A percentile compares a stretch with the other conserved stretches of the same genome.
These are phyloP conservation scores for Tachina lurida DNA, from an alignment of 2,888 invertebrate species.

Conservation along the genomic window DNA sequence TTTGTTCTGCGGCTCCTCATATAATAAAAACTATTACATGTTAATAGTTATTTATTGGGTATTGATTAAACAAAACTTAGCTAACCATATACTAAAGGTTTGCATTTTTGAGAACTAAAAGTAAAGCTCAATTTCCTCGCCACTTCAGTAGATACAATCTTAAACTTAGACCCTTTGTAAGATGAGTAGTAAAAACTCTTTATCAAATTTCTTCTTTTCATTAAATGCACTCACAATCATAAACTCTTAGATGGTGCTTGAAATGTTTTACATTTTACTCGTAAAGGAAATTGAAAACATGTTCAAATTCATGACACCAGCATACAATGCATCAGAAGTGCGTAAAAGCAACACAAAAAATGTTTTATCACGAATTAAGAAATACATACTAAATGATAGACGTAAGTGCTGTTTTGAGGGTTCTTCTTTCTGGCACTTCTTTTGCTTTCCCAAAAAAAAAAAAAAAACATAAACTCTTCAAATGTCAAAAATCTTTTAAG, in stretches of 20 bases:
- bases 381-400: slow-evolving; percentile 46
- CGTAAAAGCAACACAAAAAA: slow-evolving; percentile 44
- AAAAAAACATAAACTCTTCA: slow-evolving; percentile 26
- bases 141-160: background rate
- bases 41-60: no score
- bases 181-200: background rate
- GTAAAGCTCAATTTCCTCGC: background rate
- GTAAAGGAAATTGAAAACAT: slow-evolving; percentile 48
- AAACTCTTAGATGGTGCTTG: slow-evolving; percentile 6
- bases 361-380: slow-evolving; percentile 49
- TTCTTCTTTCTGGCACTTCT: background rate
- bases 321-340: slow-evolving; percentile 30
- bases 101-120: background rate
- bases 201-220: background rate
- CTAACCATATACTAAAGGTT: background rate
- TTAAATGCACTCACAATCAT: background rate
- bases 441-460: background rate
- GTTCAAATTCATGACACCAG: slow-evolving; percentile 37
- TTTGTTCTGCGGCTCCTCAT: no score
- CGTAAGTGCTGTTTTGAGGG: slow-evolving; percentile 10
- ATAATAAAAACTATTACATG: no score
- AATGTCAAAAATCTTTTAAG: slow-evolving; percentile 30
- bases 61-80: no score
- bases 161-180: background rate
- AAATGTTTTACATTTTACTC: slow-evolving; percentile 1